Base-by-base conservation (phyloP, 1,140 invertebrate genomes). In the Tetramorium simillimum region DNA sequence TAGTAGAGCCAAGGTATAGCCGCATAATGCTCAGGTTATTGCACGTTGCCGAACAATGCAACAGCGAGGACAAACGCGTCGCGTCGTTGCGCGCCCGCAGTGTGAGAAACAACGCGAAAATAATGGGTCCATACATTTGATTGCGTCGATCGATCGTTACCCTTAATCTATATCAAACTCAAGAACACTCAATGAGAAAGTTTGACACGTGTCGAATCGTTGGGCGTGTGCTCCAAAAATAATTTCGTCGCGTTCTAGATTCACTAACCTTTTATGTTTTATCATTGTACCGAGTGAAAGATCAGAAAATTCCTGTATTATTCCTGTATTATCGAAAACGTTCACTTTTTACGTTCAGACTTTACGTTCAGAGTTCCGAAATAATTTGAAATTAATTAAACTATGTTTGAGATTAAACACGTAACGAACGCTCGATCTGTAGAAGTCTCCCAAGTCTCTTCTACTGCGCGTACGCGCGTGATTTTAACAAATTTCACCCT, bases 21-120 rank as follows among this genome's bases (percentile, higher is more conserved):
- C 53, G 43, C 37, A 12, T 60, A n/a, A 72, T 60, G 60, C 9
- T n/a, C 72, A 16, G 80, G 24, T 84, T 84, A 84, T 75, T 49
- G 69, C 56, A 84, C 51, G 51, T 70, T 72, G 16, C 40, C 72
- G 53, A 84, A 82, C 67, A 56, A 46, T 49, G 65, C 51, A 49
- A 60, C 60, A 46, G 33, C 40, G 53, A 72, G 21, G 10, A 7
- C 40, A 53, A 43, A 24, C 18, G 24, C 69, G 53, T 4, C 18
- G 24, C 69, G 53, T 4, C 28, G 73, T 73, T 80, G 76, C 60
- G 60, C 49, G 33, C 3, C 3, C 33, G 4, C 24, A 63, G 28
- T 14, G 40, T 10, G 9, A 10, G 40, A 24, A 10, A 37, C 6
- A 28, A 76, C 12, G 9, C 21, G 21, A 60, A 40, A 24, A 43